phyloP scores from a whole-genome alignment of 2,888 invertebrate species.

The Macrostomum cliftonense region DNA sequence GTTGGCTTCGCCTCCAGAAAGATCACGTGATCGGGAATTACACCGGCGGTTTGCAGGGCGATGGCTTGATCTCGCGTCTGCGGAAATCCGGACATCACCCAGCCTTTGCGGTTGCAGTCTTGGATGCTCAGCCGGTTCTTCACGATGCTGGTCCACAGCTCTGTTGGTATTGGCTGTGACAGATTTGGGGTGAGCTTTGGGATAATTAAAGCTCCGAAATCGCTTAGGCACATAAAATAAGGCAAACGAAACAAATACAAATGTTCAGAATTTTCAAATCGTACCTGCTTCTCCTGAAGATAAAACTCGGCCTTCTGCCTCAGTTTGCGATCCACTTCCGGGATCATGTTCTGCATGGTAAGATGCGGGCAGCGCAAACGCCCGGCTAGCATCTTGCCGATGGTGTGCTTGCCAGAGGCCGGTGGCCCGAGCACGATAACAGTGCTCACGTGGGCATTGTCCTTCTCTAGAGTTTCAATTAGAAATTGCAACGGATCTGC shows the following conservation, averaged over 20 bases:
- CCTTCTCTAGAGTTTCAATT: slow-evolving; percentile 28
- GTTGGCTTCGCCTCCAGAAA: slow-evolving; percentile 33
- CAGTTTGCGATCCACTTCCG: slow-evolving; percentile 24
- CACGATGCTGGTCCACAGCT: slow-evolving; percentile 29
- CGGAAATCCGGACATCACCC: slow-evolving; percentile 35
- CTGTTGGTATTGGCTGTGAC: slow-evolving; percentile 23
- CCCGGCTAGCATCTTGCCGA: slow-evolving; percentile 27
- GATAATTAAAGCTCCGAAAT: too few species aligned
- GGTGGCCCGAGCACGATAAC: slow-evolving; percentile 35
- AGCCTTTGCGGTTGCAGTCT: slow-evolving; percentile 35
- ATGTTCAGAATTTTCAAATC: too few species aligned
- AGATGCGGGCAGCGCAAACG: slow-evolving; percentile 28
- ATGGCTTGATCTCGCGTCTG: slow-evolving; percentile 30
- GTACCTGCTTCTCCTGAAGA: slow-evolving; percentile 20
- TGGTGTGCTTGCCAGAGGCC: slow-evolving; percentile 31
- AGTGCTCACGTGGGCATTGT: slow-evolving; percentile 33
- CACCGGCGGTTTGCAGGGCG: slow-evolving; percentile 28
- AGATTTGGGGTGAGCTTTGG: too few species aligned
- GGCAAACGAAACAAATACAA: too few species aligned
- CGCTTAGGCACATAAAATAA: too few species aligned
- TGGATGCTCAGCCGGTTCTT: slow-evolving; percentile 23
- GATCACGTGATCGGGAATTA: slow-evolving; percentile 32
- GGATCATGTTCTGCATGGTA: slow-evolving; percentile 23
- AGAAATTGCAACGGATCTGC: slow-evolving; percentile 30
- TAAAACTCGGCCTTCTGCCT: slow-evolving; percentile 20